Evolutionary conservation across 2,888 invertebrate species (phyloP).

Genomic region (Orchesella flavescens): DNA sequence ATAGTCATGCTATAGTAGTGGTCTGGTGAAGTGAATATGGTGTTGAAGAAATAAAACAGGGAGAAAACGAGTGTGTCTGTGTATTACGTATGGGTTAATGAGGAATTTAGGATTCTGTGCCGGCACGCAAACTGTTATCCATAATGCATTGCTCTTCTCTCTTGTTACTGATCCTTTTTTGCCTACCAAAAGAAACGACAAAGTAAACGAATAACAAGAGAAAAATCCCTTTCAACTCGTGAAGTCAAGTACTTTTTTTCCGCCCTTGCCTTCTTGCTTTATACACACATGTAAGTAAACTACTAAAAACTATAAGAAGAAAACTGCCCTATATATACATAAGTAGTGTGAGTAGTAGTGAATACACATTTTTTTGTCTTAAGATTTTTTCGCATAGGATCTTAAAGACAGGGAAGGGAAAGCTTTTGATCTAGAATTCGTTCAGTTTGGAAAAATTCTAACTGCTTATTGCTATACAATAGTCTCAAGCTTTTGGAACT

Average conservation of each 20-base stretch:
- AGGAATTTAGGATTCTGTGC: conserved; percentile 64
- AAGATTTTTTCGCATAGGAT: conserved; percentile 46
- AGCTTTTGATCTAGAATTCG: conserved; percentile 60
- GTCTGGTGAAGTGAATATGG: not conserved
- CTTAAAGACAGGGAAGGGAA: conserved; percentile 18
- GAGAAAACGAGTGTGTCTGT: conserved; percentile 40
- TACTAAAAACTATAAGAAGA: too few relatives aligned
- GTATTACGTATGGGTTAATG: conserved; percentile 58
- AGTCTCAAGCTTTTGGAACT: not conserved
- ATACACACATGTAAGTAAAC: conserved; percentile 58
- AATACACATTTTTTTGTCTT: not conserved
- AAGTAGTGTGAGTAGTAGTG: too few relatives aligned
- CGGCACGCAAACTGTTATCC: conserved; percentile 62
- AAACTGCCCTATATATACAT: conserved; percentile 33
- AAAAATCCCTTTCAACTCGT: conserved; percentile 18
- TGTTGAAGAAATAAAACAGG: conserved; percentile 45
- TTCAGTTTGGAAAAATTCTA: not conserved
- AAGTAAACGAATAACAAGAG: not conserved
- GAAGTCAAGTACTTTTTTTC: conserved; percentile 38
- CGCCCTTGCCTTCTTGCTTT: conserved; percentile 36
- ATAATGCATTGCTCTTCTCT: conserved; percentile 56
- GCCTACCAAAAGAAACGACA: not conserved
- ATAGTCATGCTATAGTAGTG: not conserved
- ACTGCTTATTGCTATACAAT: not conserved
- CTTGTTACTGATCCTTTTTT: conserved; percentile 56